Percentiles rank a stretch among this genome's conserved stretches.
Evolutionary conservation across 1,140 invertebrate species (phyloP).

Genomic region (Dendroctonus ponderosae): DNA sequence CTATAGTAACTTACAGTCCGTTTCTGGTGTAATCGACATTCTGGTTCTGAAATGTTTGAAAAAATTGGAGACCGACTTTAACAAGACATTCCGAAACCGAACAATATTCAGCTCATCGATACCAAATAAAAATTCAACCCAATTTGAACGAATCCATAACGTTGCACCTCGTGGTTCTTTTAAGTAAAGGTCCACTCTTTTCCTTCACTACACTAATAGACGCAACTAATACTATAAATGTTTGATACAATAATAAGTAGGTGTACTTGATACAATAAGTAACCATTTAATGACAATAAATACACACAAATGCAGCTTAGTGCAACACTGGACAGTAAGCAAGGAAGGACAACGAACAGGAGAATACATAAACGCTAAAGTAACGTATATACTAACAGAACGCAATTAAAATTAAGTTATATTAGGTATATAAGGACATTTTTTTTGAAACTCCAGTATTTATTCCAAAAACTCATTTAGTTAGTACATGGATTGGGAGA

Average conservation of each 20-base stretch:
- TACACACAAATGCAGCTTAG: slow-evolving; percentile 51
- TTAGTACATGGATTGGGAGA: neutral
- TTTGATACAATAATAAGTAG: slow-evolving; percentile 50
- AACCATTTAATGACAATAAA: slow-evolving; percentile 51
- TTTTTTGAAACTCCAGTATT: neutral
- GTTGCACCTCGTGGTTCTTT: slow-evolving; percentile 34
- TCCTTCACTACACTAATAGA: slow-evolving; percentile 44
- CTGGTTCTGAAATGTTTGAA: slow-evolving; percentile 43
- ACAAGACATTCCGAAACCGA: slow-evolving; percentile 40
- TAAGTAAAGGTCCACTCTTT: slow-evolving; percentile 31
- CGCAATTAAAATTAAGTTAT: slow-evolving; percentile 42
- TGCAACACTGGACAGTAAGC: slow-evolving; percentile 53
- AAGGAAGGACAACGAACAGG: slow-evolving; percentile 49
- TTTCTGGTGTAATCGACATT: slow-evolving; percentile 43
- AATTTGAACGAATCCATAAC: slow-evolving; percentile 42
- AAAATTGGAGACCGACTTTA: slow-evolving; percentile 32
- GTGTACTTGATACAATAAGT: slow-evolving; percentile 48
- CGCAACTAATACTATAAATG: slow-evolving; percentile 48
- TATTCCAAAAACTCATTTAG: neutral
- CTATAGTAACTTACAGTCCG: slow-evolving; percentile 41
- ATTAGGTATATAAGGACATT: slow-evolving; percentile 2
- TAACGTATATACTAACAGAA: slow-evolving; percentile 41
- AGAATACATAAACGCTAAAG: slow-evolving; percentile 42
- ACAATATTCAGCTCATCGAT: slow-evolving; percentile 38
- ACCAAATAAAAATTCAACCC: slow-evolving; percentile 41